Conservation (phyloP, 2,888 invertebrate genomes). For the Automeris io region DNA sequence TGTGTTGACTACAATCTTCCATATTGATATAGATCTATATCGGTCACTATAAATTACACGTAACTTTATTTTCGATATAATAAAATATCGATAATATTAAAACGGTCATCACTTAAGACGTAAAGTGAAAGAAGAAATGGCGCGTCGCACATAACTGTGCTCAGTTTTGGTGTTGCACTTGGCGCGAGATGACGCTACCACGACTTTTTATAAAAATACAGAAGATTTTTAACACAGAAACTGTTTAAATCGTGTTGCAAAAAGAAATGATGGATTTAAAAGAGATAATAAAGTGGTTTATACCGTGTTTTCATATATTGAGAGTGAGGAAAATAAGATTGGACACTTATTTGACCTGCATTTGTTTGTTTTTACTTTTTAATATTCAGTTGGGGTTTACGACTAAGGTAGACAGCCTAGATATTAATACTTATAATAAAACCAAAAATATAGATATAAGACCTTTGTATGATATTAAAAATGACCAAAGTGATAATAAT, state of each 20-base stretch:
- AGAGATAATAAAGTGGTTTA: constrained; percentile 71
- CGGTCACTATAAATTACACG: too few relatives aligned
- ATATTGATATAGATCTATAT: too few relatives aligned
- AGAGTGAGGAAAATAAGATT: constrained; percentile 35
- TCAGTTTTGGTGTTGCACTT: constrained; percentile 37
- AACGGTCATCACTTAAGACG: too few relatives aligned
- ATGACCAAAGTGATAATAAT: constrained; percentile 19
- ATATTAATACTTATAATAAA: constrained; percentile 12
- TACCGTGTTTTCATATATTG: constrained; percentile 63
- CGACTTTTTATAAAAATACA: neutral
- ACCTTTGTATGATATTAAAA: constrained; percentile 13
- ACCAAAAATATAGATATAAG: constrained; percentile 21
- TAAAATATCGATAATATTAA: too few relatives aligned
- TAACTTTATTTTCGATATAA: too few relatives aligned
- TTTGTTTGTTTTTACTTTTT: constrained; percentile 55
- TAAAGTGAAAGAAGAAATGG: constrained; percentile 60
- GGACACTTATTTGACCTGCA: constrained; percentile 28
- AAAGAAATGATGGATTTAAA: constrained; percentile 59
- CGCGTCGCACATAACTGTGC: constrained; percentile 23
- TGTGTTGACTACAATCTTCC: too few relatives aligned
- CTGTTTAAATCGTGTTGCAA: constrained; percentile 1
- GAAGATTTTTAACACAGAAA: neutral
- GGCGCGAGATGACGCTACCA: constrained; percentile 40
- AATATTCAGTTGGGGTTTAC: constrained; percentile 36
- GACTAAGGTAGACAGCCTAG: constrained; percentile 27